Conservation (phyloP, 2,888 invertebrate species). For the Quadriops clusia region DNA sequence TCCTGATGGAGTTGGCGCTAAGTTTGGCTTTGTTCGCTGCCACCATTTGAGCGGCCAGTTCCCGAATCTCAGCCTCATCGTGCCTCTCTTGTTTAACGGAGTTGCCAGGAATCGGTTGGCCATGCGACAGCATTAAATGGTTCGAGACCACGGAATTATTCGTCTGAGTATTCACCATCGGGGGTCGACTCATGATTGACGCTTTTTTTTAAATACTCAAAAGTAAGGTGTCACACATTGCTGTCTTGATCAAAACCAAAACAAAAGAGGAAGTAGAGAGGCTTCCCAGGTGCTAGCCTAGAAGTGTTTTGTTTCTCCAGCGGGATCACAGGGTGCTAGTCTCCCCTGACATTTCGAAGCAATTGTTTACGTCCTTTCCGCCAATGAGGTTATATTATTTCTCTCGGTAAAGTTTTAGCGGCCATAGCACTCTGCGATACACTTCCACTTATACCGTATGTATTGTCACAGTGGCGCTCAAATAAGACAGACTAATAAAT, state of each 20-base stretch:
- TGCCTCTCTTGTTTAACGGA: constrained; percentile 59
- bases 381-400: constrained; percentile 27
- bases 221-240: not conserved
- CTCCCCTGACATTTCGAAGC: not conserved
- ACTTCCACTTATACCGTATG: constrained; percentile 4
- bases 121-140: not conserved
- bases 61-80: constrained; percentile 79
- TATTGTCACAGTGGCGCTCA: constrained; percentile 3
- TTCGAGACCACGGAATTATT: not conserved
- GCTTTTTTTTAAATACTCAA: not conserved
- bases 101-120: not conserved
- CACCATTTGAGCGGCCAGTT: constrained; percentile 76
- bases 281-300: too few species aligned
- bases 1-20: too few species aligned
- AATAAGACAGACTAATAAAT: constrained; percentile 8
- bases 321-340: constrained; percentile 1
- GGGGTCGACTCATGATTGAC: not conserved
- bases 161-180: not conserved
- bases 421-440: constrained; percentile 28
- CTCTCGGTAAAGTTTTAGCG: constrained; percentile 33
- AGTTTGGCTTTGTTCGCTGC: constrained; percentile 65
- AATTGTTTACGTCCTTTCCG: constrained; percentile 4
- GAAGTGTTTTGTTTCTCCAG: constrained; percentile 1
- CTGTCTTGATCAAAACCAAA: too few species aligned
- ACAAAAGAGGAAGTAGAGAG: too few species aligned